A percentile compares a stretch with the other conserved stretches of the same genome.
These are phyloP conservation scores for Scaptodrosophila lebanonensis DNA, from an alignment of 1,140 invertebrate genomes.

Conservation along the genomic window DNA sequence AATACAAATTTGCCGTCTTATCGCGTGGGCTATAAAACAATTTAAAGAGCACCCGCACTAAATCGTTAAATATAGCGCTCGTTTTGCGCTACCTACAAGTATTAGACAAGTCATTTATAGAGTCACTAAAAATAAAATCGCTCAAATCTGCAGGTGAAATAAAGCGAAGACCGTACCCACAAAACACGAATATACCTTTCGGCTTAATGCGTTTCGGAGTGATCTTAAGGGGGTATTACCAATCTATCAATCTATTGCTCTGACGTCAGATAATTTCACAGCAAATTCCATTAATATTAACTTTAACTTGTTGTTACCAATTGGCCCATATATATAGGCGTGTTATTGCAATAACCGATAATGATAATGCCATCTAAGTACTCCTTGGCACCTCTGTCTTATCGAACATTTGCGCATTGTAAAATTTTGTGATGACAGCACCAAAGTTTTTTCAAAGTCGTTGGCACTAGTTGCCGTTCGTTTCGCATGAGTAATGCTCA, in stretches of 20 bases:
- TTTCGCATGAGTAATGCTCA: conserved; percentile 53
- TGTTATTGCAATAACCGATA: conserved; percentile 23
- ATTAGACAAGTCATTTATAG: conserved; percentile 60
- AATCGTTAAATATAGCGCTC: conserved; percentile 67
- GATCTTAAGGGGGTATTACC: background rate
- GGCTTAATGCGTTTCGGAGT: too few species aligned
- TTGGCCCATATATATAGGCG: too few species aligned
- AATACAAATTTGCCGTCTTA: conserved; percentile 36
- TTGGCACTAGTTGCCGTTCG: background rate
- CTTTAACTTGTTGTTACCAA: too few species aligned
- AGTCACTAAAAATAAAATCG: conserved; percentile 68
- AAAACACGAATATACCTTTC: too few species aligned
- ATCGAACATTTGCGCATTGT: conserved; percentile 7
- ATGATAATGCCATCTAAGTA: background rate
- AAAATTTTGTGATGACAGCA: background rate
- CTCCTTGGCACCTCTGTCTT: conserved; percentile 4
- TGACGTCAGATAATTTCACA: too few species aligned
- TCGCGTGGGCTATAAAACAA: conserved; percentile 35
- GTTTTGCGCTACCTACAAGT: conserved; percentile 64
- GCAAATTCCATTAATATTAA: too few species aligned
- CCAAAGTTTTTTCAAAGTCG: background rate
- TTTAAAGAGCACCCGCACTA: conserved; percentile 22
- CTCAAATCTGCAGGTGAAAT: conserved; percentile 31
- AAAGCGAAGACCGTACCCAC: too few species aligned
- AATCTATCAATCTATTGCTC: background rate